Conservation (phyloP, 2,888 invertebrate genomes). For the Polyploca ridens region DNA sequence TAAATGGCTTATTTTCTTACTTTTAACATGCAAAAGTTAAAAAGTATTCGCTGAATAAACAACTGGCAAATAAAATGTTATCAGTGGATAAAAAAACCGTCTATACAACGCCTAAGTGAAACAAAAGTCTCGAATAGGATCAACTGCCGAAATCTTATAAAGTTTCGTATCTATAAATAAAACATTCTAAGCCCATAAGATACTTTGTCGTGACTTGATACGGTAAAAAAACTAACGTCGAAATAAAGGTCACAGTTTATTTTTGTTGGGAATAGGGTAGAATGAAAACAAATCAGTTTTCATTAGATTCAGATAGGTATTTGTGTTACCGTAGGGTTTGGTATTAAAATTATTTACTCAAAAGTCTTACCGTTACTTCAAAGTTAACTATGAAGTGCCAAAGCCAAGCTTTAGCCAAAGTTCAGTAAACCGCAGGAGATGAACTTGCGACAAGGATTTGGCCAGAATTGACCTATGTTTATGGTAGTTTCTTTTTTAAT, state of each 20-base stretch:
- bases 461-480: too few species aligned
- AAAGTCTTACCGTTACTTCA: too few species aligned
- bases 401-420: too few species aligned
- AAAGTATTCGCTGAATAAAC: too few species aligned
- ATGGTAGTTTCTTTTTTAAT: too few species aligned
- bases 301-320: too few species aligned
- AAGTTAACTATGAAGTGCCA: too few species aligned
- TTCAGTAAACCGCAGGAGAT: too few species aligned
- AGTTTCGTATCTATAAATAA: background rate
- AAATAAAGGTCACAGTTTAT: background rate
- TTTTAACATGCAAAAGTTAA: too few species aligned
- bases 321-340: background rate
- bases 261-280: background rate
- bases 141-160: constrained; percentile 3
- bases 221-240: background rate
- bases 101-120: background rate
- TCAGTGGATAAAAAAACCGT: background rate
- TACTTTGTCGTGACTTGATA: background rate
- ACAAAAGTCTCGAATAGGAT: background rate
- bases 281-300: too few species aligned
- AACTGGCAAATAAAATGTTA: background rate
- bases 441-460: too few species aligned
- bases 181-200: background rate
- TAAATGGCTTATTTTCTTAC: too few species aligned
- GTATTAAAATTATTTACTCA: background rate